A percentile compares a stretch with the other conserved stretches of the same genome.
Conservation (phyloP, 2,113 vertebrate genomes). For the Melospiza georgiana region DNA sequence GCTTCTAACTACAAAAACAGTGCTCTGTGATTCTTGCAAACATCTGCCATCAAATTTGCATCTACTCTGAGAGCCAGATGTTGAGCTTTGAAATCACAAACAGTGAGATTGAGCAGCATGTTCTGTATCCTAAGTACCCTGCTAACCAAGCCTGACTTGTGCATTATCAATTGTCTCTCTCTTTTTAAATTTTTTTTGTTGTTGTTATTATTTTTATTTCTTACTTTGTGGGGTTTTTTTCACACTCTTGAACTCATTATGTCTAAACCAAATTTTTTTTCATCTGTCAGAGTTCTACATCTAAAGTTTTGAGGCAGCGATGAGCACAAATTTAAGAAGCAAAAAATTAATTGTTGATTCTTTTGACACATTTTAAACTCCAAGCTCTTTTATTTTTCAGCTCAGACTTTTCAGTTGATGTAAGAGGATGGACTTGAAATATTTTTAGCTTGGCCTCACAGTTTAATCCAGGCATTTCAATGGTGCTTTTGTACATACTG, state of each 20-base stretch:
- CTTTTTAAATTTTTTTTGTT: too few relatives aligned
- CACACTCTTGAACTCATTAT: slow-evolving; percentile 29
- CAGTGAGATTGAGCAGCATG: slow-evolving; percentile 27
- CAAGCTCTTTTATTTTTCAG: background rate
- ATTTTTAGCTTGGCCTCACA: background rate
- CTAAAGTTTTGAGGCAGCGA: background rate
- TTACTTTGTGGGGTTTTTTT: slow-evolving; percentile 64
- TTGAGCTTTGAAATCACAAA: slow-evolving; percentile 68
- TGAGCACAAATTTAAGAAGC: background rate
- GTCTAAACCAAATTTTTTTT: slow-evolving; percentile 59
- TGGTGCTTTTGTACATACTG: background rate
- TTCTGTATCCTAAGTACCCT: slow-evolving; percentile 60
- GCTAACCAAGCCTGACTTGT: slow-evolving; percentile 67
- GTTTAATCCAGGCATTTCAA: background rate
- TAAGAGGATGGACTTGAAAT: background rate
- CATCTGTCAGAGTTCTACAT: slow-evolving; percentile 68
- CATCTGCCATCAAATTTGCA: slow-evolving; percentile 52
- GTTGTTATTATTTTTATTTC: background rate
- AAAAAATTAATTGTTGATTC: background rate
- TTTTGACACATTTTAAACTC: background rate
- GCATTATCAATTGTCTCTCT: slow-evolving; percentile 55
- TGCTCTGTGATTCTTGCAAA: slow-evolving; percentile 40
- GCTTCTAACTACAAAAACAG: slow-evolving; percentile 5
- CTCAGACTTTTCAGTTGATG: background rate
- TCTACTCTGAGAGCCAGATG: slow-evolving; percentile 72